phyloP scores from a whole-genome alignment of 2,888 invertebrate species.

The Noctuana brunneofusca region DNA sequence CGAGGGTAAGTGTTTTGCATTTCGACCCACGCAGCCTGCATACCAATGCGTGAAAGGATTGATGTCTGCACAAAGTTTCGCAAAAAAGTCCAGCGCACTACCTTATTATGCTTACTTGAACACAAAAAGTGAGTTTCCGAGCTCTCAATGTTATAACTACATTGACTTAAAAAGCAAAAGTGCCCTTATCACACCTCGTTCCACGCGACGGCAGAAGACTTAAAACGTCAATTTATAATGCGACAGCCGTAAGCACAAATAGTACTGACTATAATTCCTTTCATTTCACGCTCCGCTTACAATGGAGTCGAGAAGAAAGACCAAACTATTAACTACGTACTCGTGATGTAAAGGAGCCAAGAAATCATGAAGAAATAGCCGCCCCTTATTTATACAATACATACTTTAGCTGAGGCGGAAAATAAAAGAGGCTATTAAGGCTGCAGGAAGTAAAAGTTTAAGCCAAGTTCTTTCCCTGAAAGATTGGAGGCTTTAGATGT shows the following conservation, averaged over 20 bases:
- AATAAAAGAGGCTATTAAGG: slow-evolving; percentile 61
- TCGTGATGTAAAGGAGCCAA: slow-evolving; percentile 37
- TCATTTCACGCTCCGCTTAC: slow-evolving; percentile 29
- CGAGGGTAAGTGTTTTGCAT: slow-evolving; percentile 82
- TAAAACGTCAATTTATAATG: slow-evolving; percentile 45
- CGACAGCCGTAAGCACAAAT: slow-evolving; percentile 29
- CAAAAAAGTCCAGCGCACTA: slow-evolving; percentile 43
- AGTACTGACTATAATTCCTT: slow-evolving; percentile 26
- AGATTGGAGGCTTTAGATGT: slow-evolving; percentile 69
- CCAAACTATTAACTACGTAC: slow-evolving; percentile 37
- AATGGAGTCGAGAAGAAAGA: slow-evolving; percentile 19
- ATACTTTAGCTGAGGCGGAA: slow-evolving; percentile 40
- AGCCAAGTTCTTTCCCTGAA: slow-evolving; percentile 61
- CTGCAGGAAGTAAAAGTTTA: slow-evolving; percentile 63
- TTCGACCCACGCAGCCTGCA: slow-evolving; percentile 72
- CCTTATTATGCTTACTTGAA: slow-evolving; percentile 30
- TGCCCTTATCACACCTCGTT: slow-evolving; percentile 43
- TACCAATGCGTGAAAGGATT: slow-evolving; percentile 78
- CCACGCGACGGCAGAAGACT: slow-evolving; percentile 38
- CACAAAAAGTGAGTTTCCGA: slow-evolving; percentile 19
- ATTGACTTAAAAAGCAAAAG: slow-evolving; percentile 38
- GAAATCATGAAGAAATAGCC: slow-evolving; percentile 34
- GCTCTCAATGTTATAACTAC: slow-evolving; percentile 28
- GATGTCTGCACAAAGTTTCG: slow-evolving; percentile 63
- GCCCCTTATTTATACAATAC: slow-evolving; percentile 39